Conservation (phyloP, 2,113 vertebrate species). For the Tringa solitaria region DNA sequence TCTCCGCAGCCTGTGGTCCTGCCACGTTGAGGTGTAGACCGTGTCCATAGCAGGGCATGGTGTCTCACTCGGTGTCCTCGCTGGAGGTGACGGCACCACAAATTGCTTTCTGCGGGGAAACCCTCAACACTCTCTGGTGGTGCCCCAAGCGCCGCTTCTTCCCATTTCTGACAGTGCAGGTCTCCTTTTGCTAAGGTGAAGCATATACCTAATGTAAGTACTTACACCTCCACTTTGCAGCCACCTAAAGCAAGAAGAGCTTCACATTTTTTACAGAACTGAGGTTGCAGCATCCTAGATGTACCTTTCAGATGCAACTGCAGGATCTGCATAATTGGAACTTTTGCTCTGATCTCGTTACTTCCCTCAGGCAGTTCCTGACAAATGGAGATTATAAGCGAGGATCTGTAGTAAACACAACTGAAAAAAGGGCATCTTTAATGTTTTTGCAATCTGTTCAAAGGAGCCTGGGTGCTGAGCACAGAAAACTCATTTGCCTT, state of each 20-base stretch:
- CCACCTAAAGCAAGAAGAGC: not conserved
- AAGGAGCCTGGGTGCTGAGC: not conserved
- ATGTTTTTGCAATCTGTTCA: not conserved
- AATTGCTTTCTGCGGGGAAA: not conserved
- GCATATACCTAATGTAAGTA: not conserved
- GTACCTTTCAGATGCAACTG: not conserved
- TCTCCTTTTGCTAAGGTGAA: not conserved
- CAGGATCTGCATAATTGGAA: not conserved
- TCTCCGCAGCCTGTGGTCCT: accelerated
- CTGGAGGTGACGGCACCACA: not conserved
- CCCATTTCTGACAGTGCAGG: not conserved
- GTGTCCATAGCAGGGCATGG: not conserved
- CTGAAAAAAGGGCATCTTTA: not conserved
- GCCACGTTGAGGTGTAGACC: not conserved
- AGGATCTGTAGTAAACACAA: not conserved
- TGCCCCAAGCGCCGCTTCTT: not conserved
- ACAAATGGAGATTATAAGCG: not conserved
- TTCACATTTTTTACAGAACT: not conserved
- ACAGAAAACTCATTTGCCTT: not conserved
- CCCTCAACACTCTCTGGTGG: not conserved
- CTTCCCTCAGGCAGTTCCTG: not conserved
- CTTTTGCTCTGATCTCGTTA: not conserved
- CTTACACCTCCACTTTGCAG: accelerated
- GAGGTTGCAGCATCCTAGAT: not conserved
- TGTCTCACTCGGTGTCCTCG: not conserved